These are phyloP conservation scores for Ichneumoninae sp. DNA, from an alignment of 2,888 invertebrate genomes.

Conservation along the genomic window DNA sequence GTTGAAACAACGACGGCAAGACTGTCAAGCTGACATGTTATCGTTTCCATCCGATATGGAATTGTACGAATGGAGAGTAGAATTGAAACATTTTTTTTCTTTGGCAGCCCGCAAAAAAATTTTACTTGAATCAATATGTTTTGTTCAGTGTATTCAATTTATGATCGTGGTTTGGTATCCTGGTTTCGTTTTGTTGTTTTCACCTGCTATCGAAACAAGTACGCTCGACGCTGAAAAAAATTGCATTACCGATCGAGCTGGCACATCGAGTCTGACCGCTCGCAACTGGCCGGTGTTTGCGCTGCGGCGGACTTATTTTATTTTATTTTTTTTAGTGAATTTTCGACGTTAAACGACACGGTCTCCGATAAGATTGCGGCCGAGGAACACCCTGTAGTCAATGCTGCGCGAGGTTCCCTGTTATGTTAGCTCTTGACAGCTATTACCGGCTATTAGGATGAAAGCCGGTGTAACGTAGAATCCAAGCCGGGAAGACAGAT, in stretches of 20 bases:
- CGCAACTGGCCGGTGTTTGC: constrained; percentile 25
- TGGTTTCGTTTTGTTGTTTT: no score
- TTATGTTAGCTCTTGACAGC: constrained; percentile 74
- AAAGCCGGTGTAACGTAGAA: constrained; percentile 41
- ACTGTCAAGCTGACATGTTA: no score
- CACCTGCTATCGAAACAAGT: no score
- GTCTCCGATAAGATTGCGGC: constrained; percentile 56
- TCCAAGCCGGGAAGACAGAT: constrained; percentile 71
- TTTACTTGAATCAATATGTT: no score
- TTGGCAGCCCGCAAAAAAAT: no score
- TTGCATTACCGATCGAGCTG: constrained; percentile 1
- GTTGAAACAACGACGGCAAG: no score
- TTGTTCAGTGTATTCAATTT: no score
- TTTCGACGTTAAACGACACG: constrained; percentile 43
- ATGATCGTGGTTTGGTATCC: no score
- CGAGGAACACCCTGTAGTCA: constrained; percentile 10
- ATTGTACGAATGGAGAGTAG: no score
- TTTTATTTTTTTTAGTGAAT: constrained; percentile 44
- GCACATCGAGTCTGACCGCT: not conserved
- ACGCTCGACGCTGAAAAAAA: not conserved
- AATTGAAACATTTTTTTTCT: no score
- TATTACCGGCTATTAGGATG: constrained; percentile 73
- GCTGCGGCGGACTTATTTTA: not conserved
- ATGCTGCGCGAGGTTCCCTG: constrained; percentile 60
- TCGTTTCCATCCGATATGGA: no score